phyloP scores from a whole-genome alignment of 2,797 vertebrate species.

The Amazona ochrocephala region DNA sequence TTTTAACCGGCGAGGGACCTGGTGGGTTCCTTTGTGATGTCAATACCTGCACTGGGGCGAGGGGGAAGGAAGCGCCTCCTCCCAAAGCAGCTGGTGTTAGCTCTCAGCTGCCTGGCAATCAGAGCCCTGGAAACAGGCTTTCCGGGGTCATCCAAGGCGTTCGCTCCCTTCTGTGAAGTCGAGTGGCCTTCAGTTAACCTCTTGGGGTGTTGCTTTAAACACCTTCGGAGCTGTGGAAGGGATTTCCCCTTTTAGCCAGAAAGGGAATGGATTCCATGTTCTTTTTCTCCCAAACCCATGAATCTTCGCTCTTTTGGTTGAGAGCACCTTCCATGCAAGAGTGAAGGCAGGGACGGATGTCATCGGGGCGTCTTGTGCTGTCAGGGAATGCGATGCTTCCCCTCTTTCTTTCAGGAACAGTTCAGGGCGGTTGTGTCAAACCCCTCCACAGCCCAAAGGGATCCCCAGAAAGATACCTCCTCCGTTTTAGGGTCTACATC shows the following conservation, averaged over 20 bases:
- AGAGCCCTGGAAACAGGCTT: neutral
- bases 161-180: neutral
- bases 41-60: neutral
- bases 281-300: neutral
- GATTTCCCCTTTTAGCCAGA: neutral
- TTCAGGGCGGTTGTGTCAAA: neutral
- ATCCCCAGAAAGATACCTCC: neutral
- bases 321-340: neutral
- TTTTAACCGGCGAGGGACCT: neutral
- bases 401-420: neutral
- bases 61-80: neutral
- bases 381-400: neutral
- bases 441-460: neutral
- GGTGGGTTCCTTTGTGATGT: neutral
- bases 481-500: neutral
- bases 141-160: neutral
- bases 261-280: rapidly evolving
- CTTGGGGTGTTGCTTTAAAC: neutral
- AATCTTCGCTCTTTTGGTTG: too few relatives aligned
- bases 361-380: rapidly evolving
- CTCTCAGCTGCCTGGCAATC: neutral
- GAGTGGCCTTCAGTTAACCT: neutral
- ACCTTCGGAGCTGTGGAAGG: neutral
- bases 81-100: neutral
- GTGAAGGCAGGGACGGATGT: neutral